These are phyloP conservation scores for Notechis scutatus DNA, from an alignment of 2,113 vertebrate species.

Conservation along the genomic window DNA sequence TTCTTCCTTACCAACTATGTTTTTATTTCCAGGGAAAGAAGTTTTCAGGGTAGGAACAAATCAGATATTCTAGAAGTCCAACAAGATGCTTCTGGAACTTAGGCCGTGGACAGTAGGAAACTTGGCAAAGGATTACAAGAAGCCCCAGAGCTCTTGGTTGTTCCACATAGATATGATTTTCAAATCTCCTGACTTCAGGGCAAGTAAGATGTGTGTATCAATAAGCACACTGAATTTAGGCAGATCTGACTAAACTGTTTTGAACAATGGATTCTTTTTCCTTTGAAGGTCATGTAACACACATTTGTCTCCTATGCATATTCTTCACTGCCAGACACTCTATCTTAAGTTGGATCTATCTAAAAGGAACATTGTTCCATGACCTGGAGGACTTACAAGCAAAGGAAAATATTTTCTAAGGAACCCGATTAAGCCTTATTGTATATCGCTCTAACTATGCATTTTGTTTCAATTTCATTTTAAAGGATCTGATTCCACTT, in stretches of 20 bases:
- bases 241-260: neutral
- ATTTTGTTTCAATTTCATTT: neutral
- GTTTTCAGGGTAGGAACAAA: neutral
- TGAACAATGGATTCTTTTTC: neutral
- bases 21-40: neutral
- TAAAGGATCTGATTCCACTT: neutral
- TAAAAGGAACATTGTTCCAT: neutral
- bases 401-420: neutral
- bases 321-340: neutral
- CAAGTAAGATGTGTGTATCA: neutral
- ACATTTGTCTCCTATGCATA: neutral
- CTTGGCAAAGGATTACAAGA: neutral
- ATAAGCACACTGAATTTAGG: neutral
- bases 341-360: neutral
- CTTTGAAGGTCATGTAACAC: neutral
- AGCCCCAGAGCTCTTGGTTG: neutral
- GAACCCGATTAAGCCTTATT: neutral
- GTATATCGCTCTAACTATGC: neutral
- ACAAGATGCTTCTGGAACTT: neutral
- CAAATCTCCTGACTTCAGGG: neutral
- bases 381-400: neutral
- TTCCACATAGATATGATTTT: slow-evolving; percentile 8
- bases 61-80: neutral
- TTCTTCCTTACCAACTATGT: neutral
- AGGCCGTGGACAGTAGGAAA: neutral